These are phyloP conservation scores for Drosophila navojoa DNA, from an alignment of 1,140 invertebrate genomes.

Conservation along the genomic window DNA sequence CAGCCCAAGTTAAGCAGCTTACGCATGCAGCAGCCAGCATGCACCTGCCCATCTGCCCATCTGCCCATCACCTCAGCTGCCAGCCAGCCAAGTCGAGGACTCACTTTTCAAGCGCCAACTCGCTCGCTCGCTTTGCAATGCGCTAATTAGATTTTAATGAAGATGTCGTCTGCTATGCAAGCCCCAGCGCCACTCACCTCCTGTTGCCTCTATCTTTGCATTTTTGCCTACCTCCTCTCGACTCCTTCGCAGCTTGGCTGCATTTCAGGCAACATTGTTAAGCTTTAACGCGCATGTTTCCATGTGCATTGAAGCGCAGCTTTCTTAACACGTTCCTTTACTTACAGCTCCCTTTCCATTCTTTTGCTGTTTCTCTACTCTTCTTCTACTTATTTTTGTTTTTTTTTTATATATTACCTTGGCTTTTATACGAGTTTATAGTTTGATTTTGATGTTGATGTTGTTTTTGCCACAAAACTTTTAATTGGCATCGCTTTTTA, in stretches of 20 bases:
- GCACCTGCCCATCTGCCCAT: slow-evolving; percentile 19
- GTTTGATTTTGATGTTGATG: slow-evolving; percentile 16
- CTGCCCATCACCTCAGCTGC: slow-evolving; percentile 11
- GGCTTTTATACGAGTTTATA: slow-evolving; percentile 29
- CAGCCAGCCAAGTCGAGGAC: slow-evolving; percentile 39
- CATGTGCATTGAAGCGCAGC: slow-evolving; percentile 54
- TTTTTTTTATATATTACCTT: slow-evolving; percentile 1
- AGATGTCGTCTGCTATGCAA: slow-evolving; percentile 58
- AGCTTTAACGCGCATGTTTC: slow-evolving; percentile 66
- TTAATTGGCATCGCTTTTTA: slow-evolving; percentile 34
- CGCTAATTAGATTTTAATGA: slow-evolving; percentile 79
- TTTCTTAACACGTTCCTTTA: slow-evolving; percentile 53
- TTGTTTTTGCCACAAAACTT: slow-evolving; percentile 32
- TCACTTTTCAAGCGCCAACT: slow-evolving; percentile 21
- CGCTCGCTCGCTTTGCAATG: slow-evolving; percentile 26
- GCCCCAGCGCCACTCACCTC: not conserved
- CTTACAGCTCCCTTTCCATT: slow-evolving; percentile 15
- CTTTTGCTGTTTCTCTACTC: not conserved
- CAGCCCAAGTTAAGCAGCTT: slow-evolving; percentile 75
- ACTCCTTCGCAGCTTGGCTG: not conserved
- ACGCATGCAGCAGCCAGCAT: slow-evolving; percentile 49
- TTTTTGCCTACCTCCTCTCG: too few species aligned
- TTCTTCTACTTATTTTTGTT: not conserved
- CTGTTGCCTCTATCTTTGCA: too few species aligned
- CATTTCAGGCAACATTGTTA: slow-evolving; percentile 54